Evolutionary conservation across 2,113 vertebrate species (phyloP).

Genomic region (crab-eating macaque (Macaca fascicularis)): DNA sequence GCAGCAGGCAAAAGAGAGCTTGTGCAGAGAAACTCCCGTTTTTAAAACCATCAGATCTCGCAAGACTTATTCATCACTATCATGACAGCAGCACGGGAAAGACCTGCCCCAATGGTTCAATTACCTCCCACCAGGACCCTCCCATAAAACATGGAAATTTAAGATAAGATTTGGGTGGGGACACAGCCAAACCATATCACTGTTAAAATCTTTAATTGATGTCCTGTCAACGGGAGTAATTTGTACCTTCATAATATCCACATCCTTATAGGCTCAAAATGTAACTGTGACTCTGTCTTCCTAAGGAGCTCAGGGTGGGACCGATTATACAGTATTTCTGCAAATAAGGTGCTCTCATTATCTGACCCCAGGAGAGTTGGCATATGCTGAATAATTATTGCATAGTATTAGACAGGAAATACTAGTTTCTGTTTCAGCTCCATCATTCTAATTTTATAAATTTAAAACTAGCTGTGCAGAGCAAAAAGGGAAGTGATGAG

Average conservation of each 20-base stretch:
- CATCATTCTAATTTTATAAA: conserved; percentile 25
- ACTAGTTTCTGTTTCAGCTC: background rate
- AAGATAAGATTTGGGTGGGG: too few relatives aligned
- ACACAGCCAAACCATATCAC: too few relatives aligned
- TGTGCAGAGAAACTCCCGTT: too few relatives aligned
- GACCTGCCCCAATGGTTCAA: too few relatives aligned
- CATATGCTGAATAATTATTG: conserved; percentile 21
- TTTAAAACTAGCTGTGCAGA: conserved; percentile 45
- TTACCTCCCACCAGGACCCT: too few relatives aligned
- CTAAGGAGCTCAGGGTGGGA: background rate
- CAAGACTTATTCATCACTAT: too few relatives aligned
- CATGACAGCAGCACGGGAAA: too few relatives aligned
- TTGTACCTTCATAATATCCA: background rate
- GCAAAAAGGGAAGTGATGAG: background rate
- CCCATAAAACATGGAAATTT: too few relatives aligned
- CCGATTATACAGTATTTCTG: background rate
- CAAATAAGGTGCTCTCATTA: conserved; percentile 5
- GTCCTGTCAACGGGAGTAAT: background rate
- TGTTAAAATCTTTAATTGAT: background rate
- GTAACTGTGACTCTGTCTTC: background rate
- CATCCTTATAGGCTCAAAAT: conserved; percentile 26
- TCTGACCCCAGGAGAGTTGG: background rate
- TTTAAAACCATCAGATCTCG: too few relatives aligned
- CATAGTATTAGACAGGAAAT: conserved; percentile 10
- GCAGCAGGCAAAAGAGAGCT: too few relatives aligned